Evolutionary conservation across 2,888 invertebrate genomes (phyloP), one percentile per base, ranked within the genome.

Genomic region (Marasmarcha lunaedactyla): DNA sequence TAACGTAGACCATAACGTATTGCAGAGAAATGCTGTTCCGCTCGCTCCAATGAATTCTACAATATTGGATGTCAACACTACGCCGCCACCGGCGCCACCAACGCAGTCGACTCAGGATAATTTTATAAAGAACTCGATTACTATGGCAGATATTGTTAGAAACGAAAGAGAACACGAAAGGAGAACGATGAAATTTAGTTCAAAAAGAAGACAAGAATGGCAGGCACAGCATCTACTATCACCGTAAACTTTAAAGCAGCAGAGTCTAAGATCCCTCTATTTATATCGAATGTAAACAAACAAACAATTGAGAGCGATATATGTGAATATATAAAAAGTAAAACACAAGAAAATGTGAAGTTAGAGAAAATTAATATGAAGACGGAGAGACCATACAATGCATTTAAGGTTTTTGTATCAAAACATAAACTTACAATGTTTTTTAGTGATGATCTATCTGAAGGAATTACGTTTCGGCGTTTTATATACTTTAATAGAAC

Each of bases 391-490:
- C 30, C 30, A 6, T 36, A 41, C 15, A 38, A 41, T 14, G 30
- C 37, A 1, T 41, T 37, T 30, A 41, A 41, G 35, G 35, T 41
- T 11, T 41, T 38, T 38, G 38, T 41, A 38, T 37, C 38, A 38
- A 37, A 38, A 35, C 37, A 37, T 34, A 41, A 38, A 15, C n/a
- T 41, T 4, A 15, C 34, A 15, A 1, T 7, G 9, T 41, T 41
- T 27, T 9, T 38, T 15, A 37, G 35, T 35, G 15, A 38, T 10
- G 12, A 10, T 1, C 2, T 41, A n/a, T 41, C 41, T 3, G 27
- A 38, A 33, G 41, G 30, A 10, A 30, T 30, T n/a, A 11, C 25
- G 2, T 25, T 37, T n/a, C 7, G 10, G 15, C n/a, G n/a, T 6
- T 30, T 30, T 30, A n/a, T 30, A 11, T 30, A 7, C 2, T 30